Evolutionary conservation across 92 coral and sea anemone genomes (phyloP), one percentile per base, ranked within the genome.

Genomic region (Porites cylindrica): DNA sequence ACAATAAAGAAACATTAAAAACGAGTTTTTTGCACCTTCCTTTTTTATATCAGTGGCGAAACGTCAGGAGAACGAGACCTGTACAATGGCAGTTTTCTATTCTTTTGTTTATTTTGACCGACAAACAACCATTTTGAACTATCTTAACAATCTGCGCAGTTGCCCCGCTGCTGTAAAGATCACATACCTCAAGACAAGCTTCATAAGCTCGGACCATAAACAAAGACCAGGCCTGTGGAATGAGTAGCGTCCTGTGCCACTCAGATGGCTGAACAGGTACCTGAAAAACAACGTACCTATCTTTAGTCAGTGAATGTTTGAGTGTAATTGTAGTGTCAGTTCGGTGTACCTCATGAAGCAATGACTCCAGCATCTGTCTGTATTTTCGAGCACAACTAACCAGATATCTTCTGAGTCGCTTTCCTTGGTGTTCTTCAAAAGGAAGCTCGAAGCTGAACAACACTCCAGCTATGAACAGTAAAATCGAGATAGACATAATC

Each of bases 251-350:
- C 47, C 95, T 82, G 85, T 90, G 99, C 98, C 98, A 94, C 72
- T 96, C 99, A 69, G 99, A 95, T 1, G 99, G 96, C 76, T 96
- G 98, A 17, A 96, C 91, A 2, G 99, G 99, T 51, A 96, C 99
- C 99, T 94, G 81, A 16, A 11, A 72, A 43, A 62, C 11, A 52
- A 19, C 14, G 6, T 20, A 56, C 11, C 61, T 38, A 38, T 38
- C 47, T 56, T 56, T 10, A 10, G 16, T 10, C 61, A 56, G 13
- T 56, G 61, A 56, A 56, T 56, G 61, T 56, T 56, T 56, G 61
- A 56, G 61, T 56, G 2, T 26, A 52, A 18, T 51, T 7, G 38
- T 11, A 52, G 5, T 66, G 51, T 20, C 13, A 16, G 16, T 29
- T 11, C 82, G 32, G 2, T 21, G 69, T 77, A 95, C 99, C 93